Percentiles rank a stretch among this genome's conserved stretches.
These are phyloP conservation scores for Pollenia amentaria DNA, from an alignment of 2,888 invertebrate genomes.

Conservation along the genomic window DNA sequence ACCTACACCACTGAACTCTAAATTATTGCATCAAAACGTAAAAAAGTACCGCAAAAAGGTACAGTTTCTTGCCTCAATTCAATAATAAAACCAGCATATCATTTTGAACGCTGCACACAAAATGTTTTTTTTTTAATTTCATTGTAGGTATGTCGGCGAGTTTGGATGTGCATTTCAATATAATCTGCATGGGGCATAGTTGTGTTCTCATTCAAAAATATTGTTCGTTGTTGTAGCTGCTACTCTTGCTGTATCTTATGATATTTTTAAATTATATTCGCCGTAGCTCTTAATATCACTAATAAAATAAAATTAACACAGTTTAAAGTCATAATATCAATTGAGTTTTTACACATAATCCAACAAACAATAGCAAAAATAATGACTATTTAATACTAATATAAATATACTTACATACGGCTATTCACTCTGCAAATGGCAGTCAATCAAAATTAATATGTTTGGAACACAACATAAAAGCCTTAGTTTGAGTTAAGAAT, in stretches of 20 bases:
- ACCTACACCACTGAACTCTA: too few species aligned
- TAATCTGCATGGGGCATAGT: conserved; percentile 48
- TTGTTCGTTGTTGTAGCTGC: conserved; percentile 40
- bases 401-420: neutral
- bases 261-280: neutral
- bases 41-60: conserved; percentile 12
- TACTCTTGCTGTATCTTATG: conserved; percentile 9
- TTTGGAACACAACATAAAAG: too few species aligned
- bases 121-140: neutral
- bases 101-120: conserved; percentile 2
- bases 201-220: conserved; percentile 59
- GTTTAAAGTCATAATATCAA: conserved; percentile 68
- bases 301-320: conserved; percentile 70
- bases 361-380: conserved; percentile 29
- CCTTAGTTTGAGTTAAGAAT: too few species aligned
- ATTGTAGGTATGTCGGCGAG: neutral
- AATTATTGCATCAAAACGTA: neutral
- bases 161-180: conserved; percentile 20
- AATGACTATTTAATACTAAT: conserved; percentile 21
- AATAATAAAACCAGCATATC: neutral
- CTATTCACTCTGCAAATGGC: neutral
- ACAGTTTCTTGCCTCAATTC: neutral
- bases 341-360: conserved; percentile 56
- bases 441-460: too few species aligned
- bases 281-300: conserved; percentile 46